A percentile compares a stretch with the other conserved stretches of the same genome.
phyloP scores from a whole-genome alignment of 2,888 invertebrate genomes.

The Dryomyza anilis region DNA sequence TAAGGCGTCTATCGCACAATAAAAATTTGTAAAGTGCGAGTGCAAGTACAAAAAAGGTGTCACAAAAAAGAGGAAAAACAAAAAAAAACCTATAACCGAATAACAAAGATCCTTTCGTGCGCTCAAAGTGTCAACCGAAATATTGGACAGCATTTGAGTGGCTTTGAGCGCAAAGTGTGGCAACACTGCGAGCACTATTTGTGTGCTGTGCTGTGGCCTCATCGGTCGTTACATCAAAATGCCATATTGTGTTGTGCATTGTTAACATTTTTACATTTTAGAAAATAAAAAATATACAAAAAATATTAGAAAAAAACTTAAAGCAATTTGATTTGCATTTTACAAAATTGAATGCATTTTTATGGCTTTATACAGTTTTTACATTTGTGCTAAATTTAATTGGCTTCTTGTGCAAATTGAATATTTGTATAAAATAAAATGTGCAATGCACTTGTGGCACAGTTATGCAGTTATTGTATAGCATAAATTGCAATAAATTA shows the following conservation, averaged over 20 bases:
- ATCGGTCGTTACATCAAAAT: too few species aligned
- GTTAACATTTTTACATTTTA: too few species aligned
- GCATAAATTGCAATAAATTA: too few species aligned
- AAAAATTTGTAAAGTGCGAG: conserved; percentile 12
- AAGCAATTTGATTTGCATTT: conserved; percentile 14
- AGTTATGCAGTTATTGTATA: too few species aligned
- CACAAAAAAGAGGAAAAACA: background rate
- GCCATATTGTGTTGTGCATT: conserved; percentile 3
- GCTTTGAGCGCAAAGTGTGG: too few species aligned
- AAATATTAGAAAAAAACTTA: too few species aligned
- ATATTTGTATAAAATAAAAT: too few species aligned
- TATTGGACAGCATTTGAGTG: too few species aligned
- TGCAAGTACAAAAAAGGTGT: conserved; percentile 17
- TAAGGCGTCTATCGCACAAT: background rate
- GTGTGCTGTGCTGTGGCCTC: too few species aligned
- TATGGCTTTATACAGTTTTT: background rate
- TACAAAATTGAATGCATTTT: conserved; percentile 13
- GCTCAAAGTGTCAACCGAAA: conserved; percentile 2
- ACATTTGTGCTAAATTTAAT: conserved; percentile 5
- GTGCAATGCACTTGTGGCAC: too few species aligned
- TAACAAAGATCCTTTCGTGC: background rate
- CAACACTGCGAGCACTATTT: too few species aligned
- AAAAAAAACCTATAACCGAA: background rate
- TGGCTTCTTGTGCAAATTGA: conserved; percentile 1
- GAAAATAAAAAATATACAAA: too few species aligned